A percentile compares a stretch with the other conserved stretches of the same genome.
These are phyloP conservation scores for Ptychochromis oligacanthus DNA, from an alignment of 2,113 vertebrate genomes.

Conservation along the genomic window DNA sequence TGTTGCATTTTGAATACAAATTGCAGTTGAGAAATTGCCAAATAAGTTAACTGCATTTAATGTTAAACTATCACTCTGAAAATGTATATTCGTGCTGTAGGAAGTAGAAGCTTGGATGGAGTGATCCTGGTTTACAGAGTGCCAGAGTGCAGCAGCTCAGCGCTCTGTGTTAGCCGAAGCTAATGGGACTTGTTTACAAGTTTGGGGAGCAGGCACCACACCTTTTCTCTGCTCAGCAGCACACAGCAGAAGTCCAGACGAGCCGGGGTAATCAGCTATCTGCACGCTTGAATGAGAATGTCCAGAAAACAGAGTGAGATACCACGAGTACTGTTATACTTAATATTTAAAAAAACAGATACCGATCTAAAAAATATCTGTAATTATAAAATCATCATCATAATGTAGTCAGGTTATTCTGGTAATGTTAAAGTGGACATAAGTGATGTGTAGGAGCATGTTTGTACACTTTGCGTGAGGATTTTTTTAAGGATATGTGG, in stretches of 20 bases:
- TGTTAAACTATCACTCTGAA: not conserved
- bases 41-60: not conserved
- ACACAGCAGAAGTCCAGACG: slow-evolving; percentile 30
- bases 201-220: slow-evolving; percentile 56
- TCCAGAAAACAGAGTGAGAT: not conserved
- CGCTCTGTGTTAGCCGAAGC: slow-evolving; percentile 24
- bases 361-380: slow-evolving; percentile 1
- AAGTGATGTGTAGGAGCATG: not conserved
- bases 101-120: not conserved
- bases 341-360: slow-evolving; percentile 24
- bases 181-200: slow-evolving; percentile 64
- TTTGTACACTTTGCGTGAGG: not conserved
- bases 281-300: not conserved
- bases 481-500: slow-evolving; percentile 23
- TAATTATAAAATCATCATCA: not conserved
- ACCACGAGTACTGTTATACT: not conserved
- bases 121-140: slow-evolving; percentile 2
- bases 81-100: not conserved
- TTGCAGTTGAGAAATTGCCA: not conserved
- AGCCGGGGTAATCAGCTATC: not conserved
- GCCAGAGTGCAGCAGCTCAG: slow-evolving; percentile 27
- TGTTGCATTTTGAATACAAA: not conserved
- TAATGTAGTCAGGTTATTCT: not conserved
- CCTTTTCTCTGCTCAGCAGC: slow-evolving; percentile 49
- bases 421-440: not conserved